Conservation (phyloP, 2,888 invertebrate species). For the Phortica okadai region DNA sequence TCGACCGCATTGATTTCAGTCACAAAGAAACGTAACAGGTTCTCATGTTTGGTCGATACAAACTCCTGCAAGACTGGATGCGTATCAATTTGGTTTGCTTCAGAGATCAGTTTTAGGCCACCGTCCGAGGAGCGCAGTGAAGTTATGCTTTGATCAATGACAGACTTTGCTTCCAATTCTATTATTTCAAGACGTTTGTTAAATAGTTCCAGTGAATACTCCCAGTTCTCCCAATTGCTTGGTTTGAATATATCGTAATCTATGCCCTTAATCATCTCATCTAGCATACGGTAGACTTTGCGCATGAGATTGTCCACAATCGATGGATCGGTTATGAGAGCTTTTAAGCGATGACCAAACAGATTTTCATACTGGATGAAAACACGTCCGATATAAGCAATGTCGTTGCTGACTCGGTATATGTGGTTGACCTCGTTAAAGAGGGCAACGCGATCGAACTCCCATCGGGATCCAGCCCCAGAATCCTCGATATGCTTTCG, state of each 20-base stretch:
- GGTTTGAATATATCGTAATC: constrained; percentile 90
- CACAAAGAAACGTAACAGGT: constrained; percentile 89
- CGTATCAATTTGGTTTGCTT: constrained; percentile 88
- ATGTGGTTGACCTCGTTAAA: constrained; percentile 93
- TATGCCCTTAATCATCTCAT: constrained; percentile 85
- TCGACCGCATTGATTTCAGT: constrained; percentile 87
- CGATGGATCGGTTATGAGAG: constrained; percentile 90
- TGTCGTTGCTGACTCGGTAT: constrained; percentile 85
- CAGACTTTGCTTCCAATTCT: constrained; percentile 88
- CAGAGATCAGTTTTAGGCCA: constrained; percentile 86
- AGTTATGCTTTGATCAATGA: constrained; percentile 91
- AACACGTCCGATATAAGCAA: constrained; percentile 87
- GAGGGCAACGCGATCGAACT: constrained; percentile 89
- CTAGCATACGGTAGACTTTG: constrained; percentile 86
- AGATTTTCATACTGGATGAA: constrained; percentile 92
- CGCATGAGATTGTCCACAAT: constrained; percentile 91
- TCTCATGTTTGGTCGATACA: constrained; percentile 88
- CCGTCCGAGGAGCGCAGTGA: constrained; percentile 88
- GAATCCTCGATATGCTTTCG: constrained; percentile 90
- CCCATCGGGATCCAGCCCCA: constrained; percentile 92
- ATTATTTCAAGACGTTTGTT: constrained; percentile 84
- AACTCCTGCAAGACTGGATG: constrained; percentile 84
- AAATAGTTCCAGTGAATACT: constrained; percentile 87
- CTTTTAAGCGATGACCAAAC: constrained; percentile 90
- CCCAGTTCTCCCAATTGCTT: constrained; percentile 90